Conservation (phyloP, 2,888 invertebrate species). For the Cordilura impudica region DNA sequence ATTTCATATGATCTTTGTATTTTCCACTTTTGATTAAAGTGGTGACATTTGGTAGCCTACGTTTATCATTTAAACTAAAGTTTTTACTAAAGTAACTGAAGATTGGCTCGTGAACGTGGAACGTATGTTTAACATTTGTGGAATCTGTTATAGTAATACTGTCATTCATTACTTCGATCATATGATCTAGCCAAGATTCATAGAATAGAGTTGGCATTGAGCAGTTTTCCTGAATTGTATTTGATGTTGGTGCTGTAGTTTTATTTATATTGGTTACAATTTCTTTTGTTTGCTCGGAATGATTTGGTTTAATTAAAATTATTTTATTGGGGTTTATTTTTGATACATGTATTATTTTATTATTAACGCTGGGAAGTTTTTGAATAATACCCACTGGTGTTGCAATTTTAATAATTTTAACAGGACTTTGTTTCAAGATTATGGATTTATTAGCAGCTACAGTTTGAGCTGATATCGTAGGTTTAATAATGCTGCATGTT, state of each 20-base stretch:
- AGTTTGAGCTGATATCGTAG: not conserved
- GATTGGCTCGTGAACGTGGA: conserved; percentile 85
- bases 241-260: not conserved
- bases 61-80: conserved; percentile 83
- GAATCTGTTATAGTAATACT: conserved; percentile 85
- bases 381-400: conserved; percentile 21
- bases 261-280: not conserved
- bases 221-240: not conserved
- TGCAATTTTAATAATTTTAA: conserved; percentile 39
- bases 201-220: conserved; percentile 78
- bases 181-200: conserved; percentile 85
- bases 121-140: conserved; percentile 83
- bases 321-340: conserved; percentile 34
- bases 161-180: conserved; percentile 87
- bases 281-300: conserved; percentile 5
- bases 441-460: conserved; percentile 28
- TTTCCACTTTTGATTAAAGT: conserved; percentile 82
- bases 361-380: conserved; percentile 8
- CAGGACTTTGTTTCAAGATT: conserved; percentile 48
- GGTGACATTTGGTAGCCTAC: conserved; percentile 83
- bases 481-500: not conserved
- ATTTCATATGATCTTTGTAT: conserved; percentile 83
- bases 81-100: conserved; percentile 86
- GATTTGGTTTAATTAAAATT: conserved; percentile 26
- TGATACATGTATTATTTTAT: conserved; percentile 40